Evolutionary conservation across 2,888 invertebrate genomes (phyloP).

Genomic region (Adelphocoris suturalis): DNA sequence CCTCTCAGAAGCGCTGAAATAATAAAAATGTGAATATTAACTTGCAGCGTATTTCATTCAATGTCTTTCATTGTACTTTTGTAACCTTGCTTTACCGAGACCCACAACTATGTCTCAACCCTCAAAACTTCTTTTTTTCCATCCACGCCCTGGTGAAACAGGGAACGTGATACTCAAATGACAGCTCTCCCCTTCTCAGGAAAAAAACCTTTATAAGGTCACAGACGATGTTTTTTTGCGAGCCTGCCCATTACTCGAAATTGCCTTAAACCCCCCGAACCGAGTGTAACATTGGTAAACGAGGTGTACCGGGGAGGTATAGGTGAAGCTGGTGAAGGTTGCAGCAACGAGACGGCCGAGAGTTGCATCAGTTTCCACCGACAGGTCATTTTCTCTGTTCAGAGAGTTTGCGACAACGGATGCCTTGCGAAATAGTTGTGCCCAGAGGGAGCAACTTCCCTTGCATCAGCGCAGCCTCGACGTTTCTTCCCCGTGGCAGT

Average conservation of each 20-base stretch:
- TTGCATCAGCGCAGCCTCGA: constrained; percentile 61
- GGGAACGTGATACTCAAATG: constrained; percentile 15
- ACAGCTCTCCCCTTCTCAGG: background rate
- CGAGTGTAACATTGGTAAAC: constrained; percentile 42
- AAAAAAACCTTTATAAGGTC: constrained; percentile 17
- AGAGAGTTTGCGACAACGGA: constrained; percentile 42
- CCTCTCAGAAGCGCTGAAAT: no score
- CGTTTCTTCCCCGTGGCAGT: constrained; percentile 40
- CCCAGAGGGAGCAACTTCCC: constrained; percentile 50
- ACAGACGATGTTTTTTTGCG: background rate
- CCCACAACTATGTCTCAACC: constrained; percentile 26
- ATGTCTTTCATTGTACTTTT: background rate
- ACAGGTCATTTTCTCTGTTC: constrained; percentile 26
- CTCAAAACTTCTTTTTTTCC: background rate
- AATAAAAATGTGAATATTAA: no score
- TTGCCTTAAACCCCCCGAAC: background rate
- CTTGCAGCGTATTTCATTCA: no score
- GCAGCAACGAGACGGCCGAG: constrained; percentile 14
- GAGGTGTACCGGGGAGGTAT: constrained; percentile 21
- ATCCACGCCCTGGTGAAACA: background rate
- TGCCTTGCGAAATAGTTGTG: constrained; percentile 69
- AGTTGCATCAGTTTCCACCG: constrained; percentile 48
- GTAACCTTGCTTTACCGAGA: constrained; percentile 17
- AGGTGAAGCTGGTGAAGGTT: constrained; percentile 35
- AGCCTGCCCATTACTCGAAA: constrained; percentile 24